phyloP scores from a whole-genome alignment of 1,140 invertebrate species.

The Euschistus heros region DNA sequence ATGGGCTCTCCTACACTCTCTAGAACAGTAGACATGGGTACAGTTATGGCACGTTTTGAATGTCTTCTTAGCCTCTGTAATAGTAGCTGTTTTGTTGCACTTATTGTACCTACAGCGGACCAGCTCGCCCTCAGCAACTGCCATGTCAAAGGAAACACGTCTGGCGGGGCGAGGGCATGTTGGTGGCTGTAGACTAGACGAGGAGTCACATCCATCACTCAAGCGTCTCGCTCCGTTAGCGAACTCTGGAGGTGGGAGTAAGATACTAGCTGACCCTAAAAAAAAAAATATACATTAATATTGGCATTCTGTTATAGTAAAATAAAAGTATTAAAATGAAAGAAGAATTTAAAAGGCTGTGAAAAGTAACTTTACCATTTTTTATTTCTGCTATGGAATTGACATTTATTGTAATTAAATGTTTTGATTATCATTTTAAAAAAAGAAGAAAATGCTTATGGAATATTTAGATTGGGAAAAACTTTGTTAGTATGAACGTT shows the following conservation, averaged over 20 bases:
- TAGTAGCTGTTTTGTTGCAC: constrained; percentile 47
- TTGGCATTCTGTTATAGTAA: neutral
- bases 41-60: constrained; percentile 91
- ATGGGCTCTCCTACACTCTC: constrained; percentile 69
- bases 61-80: constrained; percentile 55
- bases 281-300: neutral
- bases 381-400: too few species aligned
- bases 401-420: too few species aligned
- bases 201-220: constrained; percentile 27
- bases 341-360: neutral
- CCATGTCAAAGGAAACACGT: constrained; percentile 40
- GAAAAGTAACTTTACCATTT: too few species aligned
- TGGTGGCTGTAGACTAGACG: neutral
- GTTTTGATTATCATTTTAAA: too few species aligned
- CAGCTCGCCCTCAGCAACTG: constrained; percentile 35
- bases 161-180: constrained; percentile 23
- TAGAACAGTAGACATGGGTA: constrained; percentile 75
- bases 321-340: neutral
- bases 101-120: constrained; percentile 67
- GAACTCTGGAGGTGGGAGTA: neutral
- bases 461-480: too few species aligned
- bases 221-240: constrained; percentile 24
- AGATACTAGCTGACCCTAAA: constrained; percentile 31
- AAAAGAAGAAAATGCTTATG: too few species aligned
- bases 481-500: too few species aligned